Conservation (phyloP, 2,797 vertebrate genomes). For the Dermochelys coriacea region DNA sequence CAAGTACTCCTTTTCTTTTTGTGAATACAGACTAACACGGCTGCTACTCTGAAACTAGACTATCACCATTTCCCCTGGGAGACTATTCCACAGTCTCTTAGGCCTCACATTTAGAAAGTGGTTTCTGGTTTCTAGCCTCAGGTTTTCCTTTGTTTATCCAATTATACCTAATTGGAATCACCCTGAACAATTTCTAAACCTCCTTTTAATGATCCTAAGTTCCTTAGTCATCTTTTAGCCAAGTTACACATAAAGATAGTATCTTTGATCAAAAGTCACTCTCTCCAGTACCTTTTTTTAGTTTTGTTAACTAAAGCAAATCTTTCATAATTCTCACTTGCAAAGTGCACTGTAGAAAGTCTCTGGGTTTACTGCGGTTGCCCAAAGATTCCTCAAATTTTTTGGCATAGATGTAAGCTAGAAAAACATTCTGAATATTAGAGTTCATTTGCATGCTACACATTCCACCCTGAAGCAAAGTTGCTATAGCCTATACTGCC, state of each 20-base stretch:
- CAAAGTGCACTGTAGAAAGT: neutral
- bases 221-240: neutral
- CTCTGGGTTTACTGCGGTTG: neutral
- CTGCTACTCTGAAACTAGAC: no score
- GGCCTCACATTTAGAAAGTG: neutral
- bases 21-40: no score
- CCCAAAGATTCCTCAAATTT: neutral
- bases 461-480: neutral
- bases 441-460: neutral
- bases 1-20: no score
- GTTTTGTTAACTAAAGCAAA: neutral
- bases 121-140: neutral
- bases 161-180: neutral
- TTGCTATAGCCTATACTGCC: neutral
- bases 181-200: neutral
- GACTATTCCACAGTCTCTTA: neutral
- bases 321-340: neutral
- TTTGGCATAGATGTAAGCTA: neutral
- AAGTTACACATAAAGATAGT: rapidly evolving
- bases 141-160: slow-evolving; percentile 8
- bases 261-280: neutral
- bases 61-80: neutral
- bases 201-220: neutral
- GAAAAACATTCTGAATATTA: neutral
- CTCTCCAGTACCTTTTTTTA: neutral